Evolutionary conservation across 2,797 vertebrate genomes (phyloP).

Genomic region (Schizopygopsis malacanthus): DNA sequence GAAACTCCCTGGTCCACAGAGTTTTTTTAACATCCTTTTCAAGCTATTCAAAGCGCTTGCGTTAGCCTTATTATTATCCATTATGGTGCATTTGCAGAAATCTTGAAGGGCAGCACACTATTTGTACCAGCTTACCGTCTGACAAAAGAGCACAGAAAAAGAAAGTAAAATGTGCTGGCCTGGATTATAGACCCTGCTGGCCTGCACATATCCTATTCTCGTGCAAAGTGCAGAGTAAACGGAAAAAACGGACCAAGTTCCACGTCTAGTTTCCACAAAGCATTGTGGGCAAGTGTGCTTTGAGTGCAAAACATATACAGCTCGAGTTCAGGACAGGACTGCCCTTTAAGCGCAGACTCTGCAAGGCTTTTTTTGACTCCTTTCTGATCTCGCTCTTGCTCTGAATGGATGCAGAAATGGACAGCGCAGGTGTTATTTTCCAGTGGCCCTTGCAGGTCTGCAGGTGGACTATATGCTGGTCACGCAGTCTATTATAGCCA

Average conservation of each 20-base stretch:
- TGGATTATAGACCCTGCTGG: constrained; percentile 46
- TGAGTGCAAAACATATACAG: constrained; percentile 34
- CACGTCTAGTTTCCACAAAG: constrained; percentile 44
- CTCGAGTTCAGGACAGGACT: constrained; percentile 21
- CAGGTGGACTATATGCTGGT: constrained; percentile 48
- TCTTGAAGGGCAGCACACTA: constrained; percentile 28
- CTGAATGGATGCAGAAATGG: constrained; percentile 41
- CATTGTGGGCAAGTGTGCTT: constrained; percentile 40
- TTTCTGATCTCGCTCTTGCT: constrained; percentile 6
- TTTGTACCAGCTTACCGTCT: constrained; percentile 47
- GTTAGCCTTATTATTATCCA: constrained; percentile 31
- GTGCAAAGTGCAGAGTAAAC: constrained; percentile 40
- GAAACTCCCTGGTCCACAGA: background rate
- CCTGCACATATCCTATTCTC: constrained; percentile 46
- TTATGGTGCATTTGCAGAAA: constrained; percentile 32
- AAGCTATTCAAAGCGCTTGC: constrained; percentile 34
- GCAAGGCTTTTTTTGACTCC: background rate
- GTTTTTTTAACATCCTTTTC: background rate
- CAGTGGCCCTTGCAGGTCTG: constrained; percentile 37
- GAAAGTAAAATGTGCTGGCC: constrained; percentile 43
- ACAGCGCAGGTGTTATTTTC: constrained; percentile 45
- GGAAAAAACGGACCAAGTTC: constrained; percentile 26
- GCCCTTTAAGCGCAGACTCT: constrained; percentile 51
- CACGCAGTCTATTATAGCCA: constrained; percentile 26
- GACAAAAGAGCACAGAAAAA: constrained; percentile 35